phyloP scores from a whole-genome alignment of 2,113 vertebrate genomes.

The Stegostoma tigrinum region DNA sequence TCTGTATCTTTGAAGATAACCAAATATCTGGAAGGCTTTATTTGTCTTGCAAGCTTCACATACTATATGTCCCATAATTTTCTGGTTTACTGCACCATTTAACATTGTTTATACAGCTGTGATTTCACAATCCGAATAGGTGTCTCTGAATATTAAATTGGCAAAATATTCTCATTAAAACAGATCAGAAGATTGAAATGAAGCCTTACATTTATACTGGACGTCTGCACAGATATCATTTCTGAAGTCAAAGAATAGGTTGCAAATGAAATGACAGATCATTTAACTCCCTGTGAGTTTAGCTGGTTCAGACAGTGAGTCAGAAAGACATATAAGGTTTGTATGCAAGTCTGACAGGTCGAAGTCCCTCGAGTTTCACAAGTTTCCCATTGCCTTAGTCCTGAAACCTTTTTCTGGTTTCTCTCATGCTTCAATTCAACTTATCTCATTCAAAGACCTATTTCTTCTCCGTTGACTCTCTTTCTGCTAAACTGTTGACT shows the following conservation, averaged over 20 bases:
- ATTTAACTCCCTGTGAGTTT: neutral
- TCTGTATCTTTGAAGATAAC: neutral
- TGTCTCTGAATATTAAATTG: slow-evolving; percentile 29
- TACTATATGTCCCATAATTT: neutral
- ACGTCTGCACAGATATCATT: neutral
- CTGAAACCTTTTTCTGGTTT: neutral
- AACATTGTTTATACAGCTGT: slow-evolving; percentile 28
- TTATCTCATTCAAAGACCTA: neutral
- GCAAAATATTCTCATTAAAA: slow-evolving; percentile 31
- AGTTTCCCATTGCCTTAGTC: neutral
- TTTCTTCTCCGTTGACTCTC: neutral
- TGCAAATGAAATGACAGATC: neutral
- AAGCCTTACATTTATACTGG: neutral
- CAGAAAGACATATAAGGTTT: neutral
- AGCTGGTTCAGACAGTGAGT: neutral
- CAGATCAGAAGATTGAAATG: neutral
- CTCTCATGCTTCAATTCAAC: neutral
- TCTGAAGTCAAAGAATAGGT: neutral
- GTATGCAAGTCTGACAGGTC: neutral
- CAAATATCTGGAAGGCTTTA: slow-evolving; percentile 2
- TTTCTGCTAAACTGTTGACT: neutral
- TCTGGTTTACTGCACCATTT: slow-evolving; percentile 33
- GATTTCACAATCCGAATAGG: neutral
- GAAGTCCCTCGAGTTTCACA: neutral
- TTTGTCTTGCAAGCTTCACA: slow-evolving; percentile 15